Evolutionary conservation across 1,140 invertebrate species (phyloP).

Genomic region (Harlomillsia oculata): DNA sequence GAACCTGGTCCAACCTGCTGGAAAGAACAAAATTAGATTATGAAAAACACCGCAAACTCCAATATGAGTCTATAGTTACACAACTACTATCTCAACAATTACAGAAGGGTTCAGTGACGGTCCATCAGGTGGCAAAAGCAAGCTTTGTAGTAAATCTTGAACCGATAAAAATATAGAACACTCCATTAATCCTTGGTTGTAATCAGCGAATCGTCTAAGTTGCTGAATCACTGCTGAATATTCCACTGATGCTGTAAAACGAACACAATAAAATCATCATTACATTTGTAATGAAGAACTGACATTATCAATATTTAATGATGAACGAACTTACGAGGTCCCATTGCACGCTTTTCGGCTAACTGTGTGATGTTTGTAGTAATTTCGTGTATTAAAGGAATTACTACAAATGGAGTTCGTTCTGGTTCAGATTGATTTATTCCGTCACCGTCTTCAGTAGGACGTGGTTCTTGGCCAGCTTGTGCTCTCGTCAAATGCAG

Average conservation of each 20-base stretch:
- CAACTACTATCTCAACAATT: background rate
- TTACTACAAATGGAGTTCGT: conserved; percentile 59
- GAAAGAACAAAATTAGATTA: too few relatives aligned
- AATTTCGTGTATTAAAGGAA: conserved; percentile 82
- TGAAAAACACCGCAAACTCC: background rate
- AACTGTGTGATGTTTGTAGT: conserved; percentile 72
- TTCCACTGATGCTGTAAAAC: conserved; percentile 32
- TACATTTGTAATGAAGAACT: background rate
- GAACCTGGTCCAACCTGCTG: too few relatives aligned
- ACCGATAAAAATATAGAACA: conserved; percentile 82
- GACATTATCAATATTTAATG: background rate
- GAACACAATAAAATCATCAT: background rate
- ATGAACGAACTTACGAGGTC: conserved; percentile 38
- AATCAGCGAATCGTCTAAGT: conserved; percentile 61
- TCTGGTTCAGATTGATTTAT: conserved; percentile 3
- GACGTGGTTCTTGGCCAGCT: conserved; percentile 12
- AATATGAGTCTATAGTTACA: too few relatives aligned
- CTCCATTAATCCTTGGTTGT: conserved; percentile 49
- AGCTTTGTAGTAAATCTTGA: conserved; percentile 68
- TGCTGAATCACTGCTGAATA: conserved; percentile 51
- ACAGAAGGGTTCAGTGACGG: conserved; percentile 20
- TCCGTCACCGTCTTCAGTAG: background rate
- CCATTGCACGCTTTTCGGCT: conserved; percentile 62
- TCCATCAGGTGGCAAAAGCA: conserved; percentile 60
- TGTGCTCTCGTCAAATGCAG: conserved; percentile 23